Evolutionary conservation across 2,888 invertebrate genomes (phyloP), one percentile per base, ranked within the genome.

Genomic region (Orchesella flavescens): DNA sequence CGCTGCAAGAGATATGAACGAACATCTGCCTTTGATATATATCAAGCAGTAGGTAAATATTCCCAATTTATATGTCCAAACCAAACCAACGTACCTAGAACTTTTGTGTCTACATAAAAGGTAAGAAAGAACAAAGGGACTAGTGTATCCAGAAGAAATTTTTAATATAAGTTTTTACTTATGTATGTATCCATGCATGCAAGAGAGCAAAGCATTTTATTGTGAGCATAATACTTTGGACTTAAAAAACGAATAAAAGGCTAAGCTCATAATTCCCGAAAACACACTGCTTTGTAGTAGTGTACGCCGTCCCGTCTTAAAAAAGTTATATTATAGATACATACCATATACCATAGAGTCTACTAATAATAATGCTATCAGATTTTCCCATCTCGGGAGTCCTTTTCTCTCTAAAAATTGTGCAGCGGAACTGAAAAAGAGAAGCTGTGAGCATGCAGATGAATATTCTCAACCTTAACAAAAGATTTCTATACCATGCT

Each of bases 21-120:
- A 15, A n/a, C 12, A 21, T 61, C 15, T 61, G 13, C 23, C 61
- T 23, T n/a, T 61, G 12, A 24, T 44, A n/a, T 57, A 43, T 24
- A n/a, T 1, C 5, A 7, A 43, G 5, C 5, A 34, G 21, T 23
- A 24, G 24, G 9, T 57, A 10, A 19, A 17, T 43, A 65, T 13
- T 5, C 44, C 44, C 44, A 65, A 65, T 65, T 34, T 65, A 43
- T 65, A 65, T 34, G 34, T n/a, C n/a, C n/a, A n/a, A n/a, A n/a
- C n/a, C n/a, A n/a, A n/a, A n/a, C n/a, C n/a, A n/a, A n/a, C n/a
- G n/a, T 34, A 34, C 34, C 34, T 43, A 65, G 43, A n/a, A 17
- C 10, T n/a, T 43, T 65, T 57, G 57, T 19, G 57, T 57, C 34
- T 34, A 10, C 44, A 43, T 65, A n/a, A 57, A 19, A 57, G 19